Evolutionary conservation across 2,888 invertebrate species (phyloP).

Genomic region (Punctoribates punctum): DNA sequence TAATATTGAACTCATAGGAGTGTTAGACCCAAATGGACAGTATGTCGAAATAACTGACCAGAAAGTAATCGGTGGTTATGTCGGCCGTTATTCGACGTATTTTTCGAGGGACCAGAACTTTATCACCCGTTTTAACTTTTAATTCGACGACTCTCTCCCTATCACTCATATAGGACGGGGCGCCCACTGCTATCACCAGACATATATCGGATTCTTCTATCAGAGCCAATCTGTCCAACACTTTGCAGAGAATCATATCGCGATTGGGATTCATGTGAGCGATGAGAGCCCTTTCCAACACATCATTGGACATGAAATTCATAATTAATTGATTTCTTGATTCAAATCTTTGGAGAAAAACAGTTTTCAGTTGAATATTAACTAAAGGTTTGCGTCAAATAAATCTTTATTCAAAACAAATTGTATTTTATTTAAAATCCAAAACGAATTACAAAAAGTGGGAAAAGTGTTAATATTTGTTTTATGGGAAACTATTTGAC

Average conservation of each 20-base stretch:
- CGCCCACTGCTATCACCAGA: constrained; percentile 16
- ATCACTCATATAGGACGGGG: constrained; percentile 29
- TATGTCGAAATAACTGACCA: constrained; percentile 29
- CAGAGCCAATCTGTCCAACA: constrained; percentile 5
- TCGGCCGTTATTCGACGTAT: constrained; percentile 12
- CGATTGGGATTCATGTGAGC: constrained; percentile 31
- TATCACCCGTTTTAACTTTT: constrained; percentile 10
- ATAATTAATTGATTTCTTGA: neutral
- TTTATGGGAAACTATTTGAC: constrained; percentile 11
- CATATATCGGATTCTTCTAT: constrained; percentile 26
- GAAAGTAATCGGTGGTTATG: constrained; percentile 27
- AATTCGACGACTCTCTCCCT: neutral
- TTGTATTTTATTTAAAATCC: neutral
- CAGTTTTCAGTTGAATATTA: neutral
- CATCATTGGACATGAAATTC: constrained; percentile 18
- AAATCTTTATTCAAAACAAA: neutral
- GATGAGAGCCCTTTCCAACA: constrained; percentile 1
- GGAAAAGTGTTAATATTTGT: neutral
- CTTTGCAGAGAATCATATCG: constrained; percentile 30
- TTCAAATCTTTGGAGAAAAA: neutral
- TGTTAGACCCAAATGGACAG: neutral
- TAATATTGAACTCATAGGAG: no score
- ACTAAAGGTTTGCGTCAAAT: neutral
- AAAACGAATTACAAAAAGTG: constrained; percentile 4
- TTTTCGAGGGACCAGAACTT: constrained; percentile 22